Conservation (phyloP, 2,797 vertebrate genomes). For the Chaetodon trifasciatus region DNA sequence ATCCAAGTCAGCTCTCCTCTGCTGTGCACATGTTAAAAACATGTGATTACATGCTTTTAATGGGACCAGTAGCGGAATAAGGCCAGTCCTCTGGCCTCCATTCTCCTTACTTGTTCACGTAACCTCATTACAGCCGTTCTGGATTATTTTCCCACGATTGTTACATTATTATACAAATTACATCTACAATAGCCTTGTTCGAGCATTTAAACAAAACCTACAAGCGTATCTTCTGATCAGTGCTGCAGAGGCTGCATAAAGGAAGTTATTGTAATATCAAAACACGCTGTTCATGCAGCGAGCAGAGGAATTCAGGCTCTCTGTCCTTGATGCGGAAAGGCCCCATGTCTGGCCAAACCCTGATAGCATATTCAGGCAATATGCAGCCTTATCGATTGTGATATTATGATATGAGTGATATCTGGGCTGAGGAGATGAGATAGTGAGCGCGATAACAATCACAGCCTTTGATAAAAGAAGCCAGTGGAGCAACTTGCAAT, state of each 20-base stretch:
- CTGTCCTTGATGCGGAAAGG: slow-evolving; percentile 52
- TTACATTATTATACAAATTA: neutral
- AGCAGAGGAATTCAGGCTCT: slow-evolving; percentile 38
- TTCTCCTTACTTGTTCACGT: neutral
- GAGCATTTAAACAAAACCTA: neutral
- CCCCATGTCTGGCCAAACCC: slow-evolving; percentile 26
- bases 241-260: neutral
- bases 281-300: neutral
- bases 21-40: neutral
- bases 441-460: slow-evolving; percentile 63
- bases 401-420: slow-evolving; percentile 74
- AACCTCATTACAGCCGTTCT: neutral
- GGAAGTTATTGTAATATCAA: neutral
- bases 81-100: slow-evolving; percentile 19
- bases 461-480: slow-evolving; percentile 59
- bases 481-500: slow-evolving; percentile 63
- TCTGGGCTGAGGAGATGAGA: slow-evolving; percentile 69
- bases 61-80: slow-evolving; percentile 12
- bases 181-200: neutral
- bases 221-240: neutral
- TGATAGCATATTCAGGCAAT: slow-evolving; percentile 58
- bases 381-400: slow-evolving; percentile 61
- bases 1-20: neutral
- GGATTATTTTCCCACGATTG: neutral
- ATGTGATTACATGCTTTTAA: neutral